A percentile compares a stretch with the other conserved stretches of the same genome.
Evolutionary conservation across 1,140 invertebrate species (phyloP).

Genomic region (Drosophila sulfurigaster): DNA sequence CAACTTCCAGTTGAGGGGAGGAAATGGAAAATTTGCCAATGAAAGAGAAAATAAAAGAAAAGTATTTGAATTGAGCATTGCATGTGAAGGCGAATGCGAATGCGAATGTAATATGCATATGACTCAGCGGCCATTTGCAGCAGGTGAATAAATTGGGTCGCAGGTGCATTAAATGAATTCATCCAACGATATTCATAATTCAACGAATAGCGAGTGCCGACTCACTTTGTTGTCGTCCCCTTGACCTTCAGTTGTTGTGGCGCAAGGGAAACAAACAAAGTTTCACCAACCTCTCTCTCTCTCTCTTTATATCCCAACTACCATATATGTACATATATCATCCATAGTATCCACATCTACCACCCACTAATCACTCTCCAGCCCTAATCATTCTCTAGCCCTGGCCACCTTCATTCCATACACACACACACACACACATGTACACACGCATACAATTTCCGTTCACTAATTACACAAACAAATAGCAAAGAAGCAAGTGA

Average conservation of each 20-base stretch:
- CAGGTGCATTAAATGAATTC: constrained; percentile 19
- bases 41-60: not conserved
- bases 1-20: constrained; percentile 3
- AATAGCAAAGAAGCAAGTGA: constrained; percentile 32
- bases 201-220: not conserved
- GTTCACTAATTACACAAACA: constrained; percentile 70
- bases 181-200: constrained; percentile 5
- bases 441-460: constrained; percentile 56
- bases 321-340: too few species aligned
- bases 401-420: constrained; percentile 11
- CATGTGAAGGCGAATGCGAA: constrained; percentile 1
- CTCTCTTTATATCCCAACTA: not conserved
- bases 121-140: constrained; percentile 25
- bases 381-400: too few species aligned
- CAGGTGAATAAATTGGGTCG: constrained; percentile 28
- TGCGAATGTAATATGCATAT: constrained; percentile 3
- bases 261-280: not conserved
- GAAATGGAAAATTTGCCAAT: constrained; percentile 10
- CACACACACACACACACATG: constrained; percentile 30
- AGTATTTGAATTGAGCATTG: not conserved
- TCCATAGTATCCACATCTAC: not conserved
- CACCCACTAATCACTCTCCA: not conserved
- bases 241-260: constrained; percentile 51
- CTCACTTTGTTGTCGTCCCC: constrained; percentile 12
- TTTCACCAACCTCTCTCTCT: too few species aligned